A percentile compares a stretch with the other conserved stretches of the same genome.
Conservation (phyloP, 2,797 vertebrate species). For the Tapirus indicus region DNA sequence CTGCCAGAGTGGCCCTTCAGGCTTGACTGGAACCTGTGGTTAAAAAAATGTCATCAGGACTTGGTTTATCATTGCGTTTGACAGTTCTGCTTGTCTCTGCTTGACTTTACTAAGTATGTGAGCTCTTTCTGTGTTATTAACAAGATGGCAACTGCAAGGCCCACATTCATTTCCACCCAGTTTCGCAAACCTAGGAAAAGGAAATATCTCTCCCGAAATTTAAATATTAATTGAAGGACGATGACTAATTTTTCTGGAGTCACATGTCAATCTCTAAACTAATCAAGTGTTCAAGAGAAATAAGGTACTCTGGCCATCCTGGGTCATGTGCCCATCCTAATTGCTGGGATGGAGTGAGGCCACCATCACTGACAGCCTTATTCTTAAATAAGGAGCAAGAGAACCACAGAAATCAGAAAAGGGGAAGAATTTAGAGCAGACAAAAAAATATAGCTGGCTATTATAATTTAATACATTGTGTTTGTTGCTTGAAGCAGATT, state of each 20-base stretch:
- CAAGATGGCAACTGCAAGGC: background rate
- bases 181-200: background rate
- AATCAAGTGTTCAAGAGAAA: background rate
- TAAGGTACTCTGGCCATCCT: background rate
- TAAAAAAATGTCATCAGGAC: background rate
- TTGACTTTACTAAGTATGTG: background rate
- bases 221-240: background rate
- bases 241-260: background rate
- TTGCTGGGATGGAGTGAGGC: background rate
- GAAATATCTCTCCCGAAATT: background rate
- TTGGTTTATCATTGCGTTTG: background rate
- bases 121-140: background rate
- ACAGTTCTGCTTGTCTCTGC: background rate
- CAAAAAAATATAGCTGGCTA: background rate
- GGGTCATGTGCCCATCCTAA: background rate
- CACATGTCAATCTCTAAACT: background rate
- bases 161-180: background rate
- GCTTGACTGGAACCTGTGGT: background rate
- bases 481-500: slow-evolving; percentile 22
- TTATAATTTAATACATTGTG: background rate
- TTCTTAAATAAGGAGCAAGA: background rate
- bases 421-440: background rate
- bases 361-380: background rate
- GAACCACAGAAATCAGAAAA: background rate
- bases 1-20: background rate